Evolutionary conservation across 2,797 vertebrate genomes (phyloP).

Genomic region (Lepus oiostolus): DNA sequence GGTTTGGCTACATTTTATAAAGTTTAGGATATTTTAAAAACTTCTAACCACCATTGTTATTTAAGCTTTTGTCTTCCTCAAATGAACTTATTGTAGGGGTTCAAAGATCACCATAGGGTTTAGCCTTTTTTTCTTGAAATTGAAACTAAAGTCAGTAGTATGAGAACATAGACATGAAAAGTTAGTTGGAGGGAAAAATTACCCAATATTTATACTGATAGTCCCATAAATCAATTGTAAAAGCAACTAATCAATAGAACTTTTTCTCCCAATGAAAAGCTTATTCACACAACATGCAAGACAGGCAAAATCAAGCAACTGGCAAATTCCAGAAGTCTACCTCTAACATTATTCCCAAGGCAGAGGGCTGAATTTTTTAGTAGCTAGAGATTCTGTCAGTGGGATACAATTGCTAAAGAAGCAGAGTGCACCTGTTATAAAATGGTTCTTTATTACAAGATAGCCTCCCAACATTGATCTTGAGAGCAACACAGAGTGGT

Average conservation of each 20-base stretch:
- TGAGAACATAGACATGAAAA: constrained; percentile 53
- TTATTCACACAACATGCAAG: constrained; percentile 12
- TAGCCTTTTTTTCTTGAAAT: constrained; percentile 43
- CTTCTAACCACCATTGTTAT: background rate
- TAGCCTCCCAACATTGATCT: background rate
- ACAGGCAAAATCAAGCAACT: constrained; percentile 44
- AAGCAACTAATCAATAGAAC: constrained; percentile 39
- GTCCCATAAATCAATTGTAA: constrained; percentile 47
- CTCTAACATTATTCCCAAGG: constrained; percentile 14
- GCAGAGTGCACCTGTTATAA: constrained; percentile 10
- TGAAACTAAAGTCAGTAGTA: constrained; percentile 37
- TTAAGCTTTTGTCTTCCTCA: constrained; percentile 45
- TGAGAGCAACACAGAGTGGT: background rate
- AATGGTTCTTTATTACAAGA: constrained; percentile 3
- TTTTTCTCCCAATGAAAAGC: constrained; percentile 7
- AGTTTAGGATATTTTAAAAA: background rate
- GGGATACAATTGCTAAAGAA: constrained; percentile 36
- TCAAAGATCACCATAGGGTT: constrained; percentile 32
- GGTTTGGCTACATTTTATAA: constrained; percentile 33
- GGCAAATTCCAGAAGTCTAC: background rate
- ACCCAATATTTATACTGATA: background rate
- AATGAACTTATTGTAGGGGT: constrained; percentile 59
- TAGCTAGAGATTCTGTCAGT: constrained; percentile 16
- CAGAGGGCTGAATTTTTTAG: background rate
- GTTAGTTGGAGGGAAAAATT: background rate